phyloP scores from a whole-genome alignment of 2,888 invertebrate genomes.

The Hypsopygia costalis region DNA sequence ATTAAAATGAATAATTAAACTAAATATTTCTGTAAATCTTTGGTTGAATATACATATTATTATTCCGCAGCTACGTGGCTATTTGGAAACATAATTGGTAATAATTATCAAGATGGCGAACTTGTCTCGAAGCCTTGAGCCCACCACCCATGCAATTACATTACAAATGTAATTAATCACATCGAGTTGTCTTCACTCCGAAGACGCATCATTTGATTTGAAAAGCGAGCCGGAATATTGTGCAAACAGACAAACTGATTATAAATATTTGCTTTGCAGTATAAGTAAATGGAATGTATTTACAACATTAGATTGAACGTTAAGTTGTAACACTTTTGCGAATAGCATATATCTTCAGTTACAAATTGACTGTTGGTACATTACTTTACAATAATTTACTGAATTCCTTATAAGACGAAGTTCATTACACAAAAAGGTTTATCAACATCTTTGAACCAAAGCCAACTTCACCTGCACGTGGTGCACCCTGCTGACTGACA shows the following conservation, averaged over 20 bases:
- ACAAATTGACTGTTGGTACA: no score
- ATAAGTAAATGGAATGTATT: no score
- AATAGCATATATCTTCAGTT: no score
- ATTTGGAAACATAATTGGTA: constrained; percentile 1
- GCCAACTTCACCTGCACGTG: no score
- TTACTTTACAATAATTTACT: no score
- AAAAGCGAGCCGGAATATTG: neutral
- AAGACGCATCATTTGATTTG: neutral
- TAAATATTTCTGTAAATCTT: constrained; percentile 22
- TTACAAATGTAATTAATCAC: neutral
- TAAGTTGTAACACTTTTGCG: no score
- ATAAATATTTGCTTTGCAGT: neutral
- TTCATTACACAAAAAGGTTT: no score
- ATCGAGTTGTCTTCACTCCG: neutral
- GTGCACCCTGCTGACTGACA: no score
- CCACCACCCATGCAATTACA: neutral
- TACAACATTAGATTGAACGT: no score
- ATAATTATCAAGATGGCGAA: neutral
- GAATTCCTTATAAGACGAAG: no score
- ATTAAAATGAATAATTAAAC: constrained; percentile 32
- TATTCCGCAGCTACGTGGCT: neutral
- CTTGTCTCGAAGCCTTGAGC: constrained; percentile 1
- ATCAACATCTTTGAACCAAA: no score
- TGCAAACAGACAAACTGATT: no score
- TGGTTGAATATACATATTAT: neutral